phyloP scores from a whole-genome alignment of 2,113 vertebrate species.

The Thalassoma bifasciatum region DNA sequence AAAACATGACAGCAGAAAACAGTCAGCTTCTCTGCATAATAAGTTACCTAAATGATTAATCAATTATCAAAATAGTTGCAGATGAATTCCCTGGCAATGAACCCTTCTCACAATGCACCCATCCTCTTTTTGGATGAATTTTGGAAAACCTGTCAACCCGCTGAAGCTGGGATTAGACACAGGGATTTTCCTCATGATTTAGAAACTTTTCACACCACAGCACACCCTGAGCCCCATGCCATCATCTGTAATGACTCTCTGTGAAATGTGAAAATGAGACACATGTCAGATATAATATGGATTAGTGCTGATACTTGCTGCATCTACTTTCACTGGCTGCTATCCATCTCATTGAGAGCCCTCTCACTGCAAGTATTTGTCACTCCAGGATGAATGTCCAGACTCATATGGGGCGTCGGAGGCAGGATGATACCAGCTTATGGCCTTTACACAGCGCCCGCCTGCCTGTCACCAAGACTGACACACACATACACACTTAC shows the following conservation, averaged over 20 bases:
- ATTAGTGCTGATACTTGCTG: constrained; percentile 36
- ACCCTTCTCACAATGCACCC: not conserved
- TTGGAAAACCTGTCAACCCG: not conserved
- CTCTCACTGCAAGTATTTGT: constrained; percentile 44
- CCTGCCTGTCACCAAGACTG: constrained; percentile 36
- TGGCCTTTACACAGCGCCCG: constrained; percentile 39
- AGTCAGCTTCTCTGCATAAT: not conserved
- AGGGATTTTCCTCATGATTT: constrained; percentile 4
- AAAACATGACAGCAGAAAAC: constrained; percentile 1
- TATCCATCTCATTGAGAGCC: constrained; percentile 32
- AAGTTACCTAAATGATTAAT: not conserved
- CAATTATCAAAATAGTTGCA: not conserved
- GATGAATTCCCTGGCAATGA: not conserved
- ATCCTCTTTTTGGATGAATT: not conserved
- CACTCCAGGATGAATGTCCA: constrained; percentile 58
- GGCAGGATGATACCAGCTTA: constrained; percentile 56
- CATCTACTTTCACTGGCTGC: constrained; percentile 38
- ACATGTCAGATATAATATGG: constrained; percentile 18
- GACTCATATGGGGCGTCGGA: constrained; percentile 27
- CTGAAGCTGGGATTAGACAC: not conserved
- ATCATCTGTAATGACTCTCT: constrained; percentile 22
- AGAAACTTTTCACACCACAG: constrained; percentile 21
- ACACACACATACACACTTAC: constrained; percentile 11
- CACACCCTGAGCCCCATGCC: constrained; percentile 4
- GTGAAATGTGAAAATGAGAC: constrained; percentile 40